Percentiles rank a stretch among this genome's conserved stretches.
phyloP scores from a whole-genome alignment of 2,797 vertebrate genomes.

The Chelmon rostratus region DNA sequence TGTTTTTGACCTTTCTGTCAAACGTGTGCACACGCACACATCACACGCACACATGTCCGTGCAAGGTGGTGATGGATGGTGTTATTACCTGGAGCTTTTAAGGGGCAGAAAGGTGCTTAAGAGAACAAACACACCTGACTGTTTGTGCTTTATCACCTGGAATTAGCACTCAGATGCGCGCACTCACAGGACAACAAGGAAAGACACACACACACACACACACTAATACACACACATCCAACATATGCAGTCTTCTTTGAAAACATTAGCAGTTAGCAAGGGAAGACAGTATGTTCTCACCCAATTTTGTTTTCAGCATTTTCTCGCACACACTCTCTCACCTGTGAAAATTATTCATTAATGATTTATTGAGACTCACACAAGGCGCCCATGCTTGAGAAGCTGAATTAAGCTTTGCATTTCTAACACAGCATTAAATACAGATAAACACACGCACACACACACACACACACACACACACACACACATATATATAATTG shows the following conservation, averaged over 20 bases:
- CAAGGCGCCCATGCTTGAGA: slow-evolving; percentile 58
- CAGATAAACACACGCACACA: slow-evolving; percentile 60
- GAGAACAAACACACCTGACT: slow-evolving; percentile 81
- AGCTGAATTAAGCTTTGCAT: slow-evolving; percentile 74
- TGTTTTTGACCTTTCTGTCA: slow-evolving; percentile 75
- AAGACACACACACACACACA: slow-evolving; percentile 5
- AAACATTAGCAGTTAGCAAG: slow-evolving; percentile 59
- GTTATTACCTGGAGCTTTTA: slow-evolving; percentile 84
- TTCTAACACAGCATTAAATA: slow-evolving; percentile 67
- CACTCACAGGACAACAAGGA: not conserved
- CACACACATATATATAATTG: slow-evolving; percentile 36
- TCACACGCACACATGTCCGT: slow-evolving; percentile 41
- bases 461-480: slow-evolving; percentile 30
- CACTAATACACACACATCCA: slow-evolving; percentile 14
- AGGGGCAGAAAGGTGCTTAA: slow-evolving; percentile 80
- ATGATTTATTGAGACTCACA: slow-evolving; percentile 78
- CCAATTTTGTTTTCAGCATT: slow-evolving; percentile 64
- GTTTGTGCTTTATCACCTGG: slow-evolving; percentile 79
- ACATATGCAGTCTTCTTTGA: slow-evolving; percentile 17
- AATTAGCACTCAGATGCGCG: slow-evolving; percentile 56
- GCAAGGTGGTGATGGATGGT: slow-evolving; percentile 77
- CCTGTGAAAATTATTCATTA: slow-evolving; percentile 83
- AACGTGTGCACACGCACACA: slow-evolving; percentile 20
- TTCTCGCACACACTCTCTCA: slow-evolving; percentile 62
- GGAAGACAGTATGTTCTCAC: slow-evolving; percentile 48